Evolutionary conservation across 1,140 invertebrate species (phyloP), one percentile per base, ranked within the genome.

Genomic region (Bombus soroeensis): DNA sequence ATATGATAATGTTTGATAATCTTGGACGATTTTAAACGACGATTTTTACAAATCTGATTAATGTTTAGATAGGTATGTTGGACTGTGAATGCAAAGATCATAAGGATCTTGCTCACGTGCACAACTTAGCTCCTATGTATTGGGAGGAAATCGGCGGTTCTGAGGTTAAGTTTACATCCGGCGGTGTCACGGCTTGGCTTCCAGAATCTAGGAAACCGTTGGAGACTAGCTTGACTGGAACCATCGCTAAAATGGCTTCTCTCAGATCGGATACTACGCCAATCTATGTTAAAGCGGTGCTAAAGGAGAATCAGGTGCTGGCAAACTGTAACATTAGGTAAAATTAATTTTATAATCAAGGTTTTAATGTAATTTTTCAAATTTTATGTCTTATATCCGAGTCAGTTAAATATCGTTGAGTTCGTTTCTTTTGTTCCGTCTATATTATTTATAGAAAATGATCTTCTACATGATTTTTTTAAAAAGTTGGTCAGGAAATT

Each of bases 221-320:
- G 0, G 92, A 93, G 77, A 95, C 94, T 0, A 95, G 92, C 87
- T 96, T 96, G 76, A 90, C 95, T 2, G 93, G 95, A 8, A 92
- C 96, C 0, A 94, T 97, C 37, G 92, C 94, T 10, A 92, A 95
- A 70, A 96, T 97, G 94, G 94, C 95, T 15, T 91, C 94, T 66
- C 86, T 97, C 10, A 95, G 97, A 57, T 91, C 95, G 28, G 93
- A 94, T 83, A 96, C 96, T 0, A 97, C 97, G 1, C 96, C 97
- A 9, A 96, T 98, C 88, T 97, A 97, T 90, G 95, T 97, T 79
- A 97, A 97, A 85, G 95, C 96, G 12, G 96, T 97, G 57, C 95
- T 96, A 83, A 97, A 97, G 92, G 96, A 97, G 41, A 96, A 96
- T 6, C 94, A 94, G 68, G 95, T 96, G 76, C 92, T 95, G 47